phyloP scores from a whole-genome alignment of 2,888 invertebrate genomes.

The Teleiodes luculella region DNA sequence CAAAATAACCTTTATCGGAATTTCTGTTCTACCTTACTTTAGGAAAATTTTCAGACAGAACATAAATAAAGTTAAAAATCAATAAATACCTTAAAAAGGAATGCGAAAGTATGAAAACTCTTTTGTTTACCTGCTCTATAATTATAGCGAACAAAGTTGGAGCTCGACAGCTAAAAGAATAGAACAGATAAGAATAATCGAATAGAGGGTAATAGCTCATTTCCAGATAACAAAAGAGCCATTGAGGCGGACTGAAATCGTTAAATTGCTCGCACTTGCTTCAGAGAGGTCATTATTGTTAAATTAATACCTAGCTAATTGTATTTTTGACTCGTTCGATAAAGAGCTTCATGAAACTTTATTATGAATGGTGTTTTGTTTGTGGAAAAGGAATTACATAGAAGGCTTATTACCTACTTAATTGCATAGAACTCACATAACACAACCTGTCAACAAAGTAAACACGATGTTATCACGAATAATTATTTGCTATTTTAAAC shows the following conservation, averaged over 20 bases:
- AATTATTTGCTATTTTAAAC: too few species aligned
- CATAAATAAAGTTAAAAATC: not conserved
- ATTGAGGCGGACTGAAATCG: conserved; percentile 56
- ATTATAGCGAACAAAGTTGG: not conserved
- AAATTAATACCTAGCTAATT: conserved; percentile 38
- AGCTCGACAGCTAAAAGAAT: conserved; percentile 11
- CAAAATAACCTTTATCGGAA: not conserved
- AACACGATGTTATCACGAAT: too few species aligned
- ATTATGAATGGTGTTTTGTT: not conserved
- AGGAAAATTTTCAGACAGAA: too few species aligned
- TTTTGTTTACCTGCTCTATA: not conserved
- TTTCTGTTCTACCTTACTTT: too few species aligned
- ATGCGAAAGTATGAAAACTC: not conserved
- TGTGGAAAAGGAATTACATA: too few species aligned
- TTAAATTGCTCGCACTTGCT: conserved; percentile 57
- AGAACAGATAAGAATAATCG: conserved; percentile 42
- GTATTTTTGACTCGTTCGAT: conserved; percentile 10
- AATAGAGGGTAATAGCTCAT: conserved; percentile 63
- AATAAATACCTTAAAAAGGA: not conserved
- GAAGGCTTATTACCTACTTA: too few species aligned
- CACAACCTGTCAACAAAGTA: too few species aligned
- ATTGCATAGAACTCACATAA: too few species aligned
- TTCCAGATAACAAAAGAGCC: conserved; percentile 62
- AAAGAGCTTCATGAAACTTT: conserved; percentile 3
- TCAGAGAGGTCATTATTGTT: conserved; percentile 46